These are phyloP conservation scores for Himalopsyche japonica DNA, from an alignment of 2,888 invertebrate species.

Conservation along the genomic window DNA sequence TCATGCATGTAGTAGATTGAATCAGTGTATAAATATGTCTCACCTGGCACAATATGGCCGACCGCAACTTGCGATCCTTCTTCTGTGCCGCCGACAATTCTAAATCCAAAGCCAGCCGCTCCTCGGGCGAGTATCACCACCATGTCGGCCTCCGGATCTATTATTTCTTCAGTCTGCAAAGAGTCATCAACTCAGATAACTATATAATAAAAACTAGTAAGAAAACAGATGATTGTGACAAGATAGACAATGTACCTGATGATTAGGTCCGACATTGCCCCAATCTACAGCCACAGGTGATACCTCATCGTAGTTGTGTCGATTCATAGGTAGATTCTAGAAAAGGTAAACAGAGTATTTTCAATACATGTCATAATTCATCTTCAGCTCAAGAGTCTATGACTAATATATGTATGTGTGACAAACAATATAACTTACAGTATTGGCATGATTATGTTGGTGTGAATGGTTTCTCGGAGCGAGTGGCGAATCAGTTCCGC, in stretches of 20 bases:
- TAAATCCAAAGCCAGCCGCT: conserved; percentile 94
- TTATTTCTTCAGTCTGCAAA: conserved; percentile 37
- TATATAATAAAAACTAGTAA: neutral
- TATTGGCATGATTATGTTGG: neutral
- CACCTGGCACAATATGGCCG: conserved; percentile 90
- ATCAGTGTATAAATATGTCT: neutral
- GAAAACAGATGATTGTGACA: neutral
- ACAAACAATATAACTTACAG: neutral
- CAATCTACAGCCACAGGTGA: conserved; percentile 35
- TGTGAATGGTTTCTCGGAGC: conserved; percentile 34
- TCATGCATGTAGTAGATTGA: neutral
- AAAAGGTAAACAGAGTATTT: no score
- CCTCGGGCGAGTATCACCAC: conserved; percentile 84
- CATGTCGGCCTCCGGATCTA: conserved; percentile 65
- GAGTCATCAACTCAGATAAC: neutral
- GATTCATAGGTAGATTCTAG: conserved; percentile 30
- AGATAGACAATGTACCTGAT: conserved; percentile 21
- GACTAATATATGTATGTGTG: neutral
- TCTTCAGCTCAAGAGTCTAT: no score
- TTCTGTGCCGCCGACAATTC: conserved; percentile 97
- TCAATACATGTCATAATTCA: no score
- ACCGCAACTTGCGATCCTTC: conserved; percentile 96
- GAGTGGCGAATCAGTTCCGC: conserved; percentile 43
- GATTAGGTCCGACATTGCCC: conserved; percentile 30
- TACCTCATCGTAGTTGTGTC: conserved; percentile 38